Evolutionary conservation across 2,888 invertebrate species (phyloP).

Genomic region (Epinotia bilunana): DNA sequence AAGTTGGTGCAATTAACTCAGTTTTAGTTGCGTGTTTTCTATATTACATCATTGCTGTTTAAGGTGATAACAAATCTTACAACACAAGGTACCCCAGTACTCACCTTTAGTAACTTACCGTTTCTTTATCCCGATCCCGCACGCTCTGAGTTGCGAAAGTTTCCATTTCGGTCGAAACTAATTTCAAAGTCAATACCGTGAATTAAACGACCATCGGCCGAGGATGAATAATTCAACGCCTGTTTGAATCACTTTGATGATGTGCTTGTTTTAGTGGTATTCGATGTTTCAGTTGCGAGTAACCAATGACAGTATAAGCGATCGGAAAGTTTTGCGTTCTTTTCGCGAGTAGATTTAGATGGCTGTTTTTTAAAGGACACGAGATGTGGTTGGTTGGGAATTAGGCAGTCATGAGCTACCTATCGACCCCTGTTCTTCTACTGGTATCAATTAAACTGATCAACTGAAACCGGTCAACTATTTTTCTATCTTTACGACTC

Average conservation of each 20-base stretch:
- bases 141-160: slow-evolving; percentile 25
- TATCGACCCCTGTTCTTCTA: too few relatives aligned
- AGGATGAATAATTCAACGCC: slow-evolving; percentile 41
- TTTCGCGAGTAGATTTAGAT: too few relatives aligned
- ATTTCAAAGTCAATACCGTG: slow-evolving; percentile 43
- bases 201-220: slow-evolving; percentile 43
- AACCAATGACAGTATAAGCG: not conserved
- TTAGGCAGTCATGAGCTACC: too few relatives aligned
- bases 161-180: slow-evolving; percentile 34
- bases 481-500: too few relatives aligned
- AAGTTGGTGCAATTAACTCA: too few relatives aligned
- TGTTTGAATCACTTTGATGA: slow-evolving; percentile 37
- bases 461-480: too few relatives aligned
- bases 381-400: too few relatives aligned
- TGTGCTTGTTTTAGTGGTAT: slow-evolving; percentile 32
- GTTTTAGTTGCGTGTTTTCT: too few relatives aligned
- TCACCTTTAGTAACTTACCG: not conserved
- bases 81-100: not conserved
- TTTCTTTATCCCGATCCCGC: slow-evolving; percentile 14
- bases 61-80: too few relatives aligned
- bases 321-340: not conserved
- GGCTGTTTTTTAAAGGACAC: too few relatives aligned
- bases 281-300: slow-evolving; percentile 29
- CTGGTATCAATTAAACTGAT: too few relatives aligned
- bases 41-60: too few relatives aligned